A percentile compares a stretch with the other conserved stretches of the same genome.
Evolutionary conservation across 2,113 vertebrate genomes (phyloP).

Genomic region (Zapornia atra): DNA sequence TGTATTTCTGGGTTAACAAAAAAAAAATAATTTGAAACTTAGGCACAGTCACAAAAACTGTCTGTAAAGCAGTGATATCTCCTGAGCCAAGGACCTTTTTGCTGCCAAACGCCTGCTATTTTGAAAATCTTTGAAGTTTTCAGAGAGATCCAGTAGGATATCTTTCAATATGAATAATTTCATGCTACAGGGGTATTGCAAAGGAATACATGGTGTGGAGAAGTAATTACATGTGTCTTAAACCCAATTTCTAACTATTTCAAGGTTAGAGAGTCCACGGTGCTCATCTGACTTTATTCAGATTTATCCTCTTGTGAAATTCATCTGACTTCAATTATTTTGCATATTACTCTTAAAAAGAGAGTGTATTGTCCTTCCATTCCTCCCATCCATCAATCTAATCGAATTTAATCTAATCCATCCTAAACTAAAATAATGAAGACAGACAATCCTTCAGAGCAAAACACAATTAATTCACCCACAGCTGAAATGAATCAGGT

Average conservation of each 20-base stretch:
- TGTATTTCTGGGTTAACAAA: conserved; percentile 16
- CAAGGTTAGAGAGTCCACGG: neutral
- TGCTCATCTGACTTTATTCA: neutral
- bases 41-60: neutral
- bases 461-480: neutral
- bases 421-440: conserved; percentile 15
- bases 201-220: neutral
- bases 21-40: neutral
- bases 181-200: neutral
- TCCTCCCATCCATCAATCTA: conserved; percentile 18
- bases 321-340: neutral
- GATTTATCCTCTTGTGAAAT: conserved; percentile 3
- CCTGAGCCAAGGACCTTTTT: neutral
- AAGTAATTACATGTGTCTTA: conserved; percentile 17
- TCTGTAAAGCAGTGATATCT: neutral
- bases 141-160: neutral
- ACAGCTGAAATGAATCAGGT: neutral
- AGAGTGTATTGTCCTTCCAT: neutral
- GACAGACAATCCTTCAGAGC: conserved; percentile 4
- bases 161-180: conserved; percentile 2
- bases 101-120: conserved; percentile 32
- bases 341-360: neutral
- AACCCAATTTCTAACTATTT: neutral
- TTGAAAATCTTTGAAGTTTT: conserved; percentile 27
- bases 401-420: conserved; percentile 36